phyloP scores from a whole-genome alignment of 2,888 invertebrate species.

The Dichetophora obliterata region DNA sequence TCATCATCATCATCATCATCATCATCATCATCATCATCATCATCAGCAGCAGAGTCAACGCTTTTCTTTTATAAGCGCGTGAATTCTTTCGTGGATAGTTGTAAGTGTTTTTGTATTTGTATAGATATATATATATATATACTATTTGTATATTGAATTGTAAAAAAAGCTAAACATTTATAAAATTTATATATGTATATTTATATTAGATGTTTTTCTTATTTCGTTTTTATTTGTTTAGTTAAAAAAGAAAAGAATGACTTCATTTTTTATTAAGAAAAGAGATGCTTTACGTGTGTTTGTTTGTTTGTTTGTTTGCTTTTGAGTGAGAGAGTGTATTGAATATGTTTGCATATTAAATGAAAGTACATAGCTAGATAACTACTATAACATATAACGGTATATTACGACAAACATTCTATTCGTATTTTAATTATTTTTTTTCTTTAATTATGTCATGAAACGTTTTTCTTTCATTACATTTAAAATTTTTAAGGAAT shows the following conservation, averaged over 20 bases:
- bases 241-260: background rate
- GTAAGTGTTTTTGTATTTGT: constrained; percentile 19
- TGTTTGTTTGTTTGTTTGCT: background rate
- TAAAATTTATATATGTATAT: background rate
- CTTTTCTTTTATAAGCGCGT: no score
- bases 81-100: background rate
- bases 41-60: background rate
- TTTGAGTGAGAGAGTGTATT: background rate
- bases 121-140: no score
- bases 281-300: background rate
- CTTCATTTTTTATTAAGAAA: background rate
- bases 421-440: constrained; percentile 4
- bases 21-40: constrained; percentile 15
- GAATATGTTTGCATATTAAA: background rate
- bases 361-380: background rate
- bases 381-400: constrained; percentile 8
- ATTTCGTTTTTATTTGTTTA: background rate
- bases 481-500: constrained; percentile 28
- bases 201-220: background rate
- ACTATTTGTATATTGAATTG: constrained; percentile 8
- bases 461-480: constrained; percentile 33
- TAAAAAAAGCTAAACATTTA: constrained; percentile 8
- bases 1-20: background rate
- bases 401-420: constrained; percentile 24
- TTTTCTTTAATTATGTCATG: constrained; percentile 28